Conservation (phyloP, 2,113 vertebrate species). For the Phaethon lepturus region DNA sequence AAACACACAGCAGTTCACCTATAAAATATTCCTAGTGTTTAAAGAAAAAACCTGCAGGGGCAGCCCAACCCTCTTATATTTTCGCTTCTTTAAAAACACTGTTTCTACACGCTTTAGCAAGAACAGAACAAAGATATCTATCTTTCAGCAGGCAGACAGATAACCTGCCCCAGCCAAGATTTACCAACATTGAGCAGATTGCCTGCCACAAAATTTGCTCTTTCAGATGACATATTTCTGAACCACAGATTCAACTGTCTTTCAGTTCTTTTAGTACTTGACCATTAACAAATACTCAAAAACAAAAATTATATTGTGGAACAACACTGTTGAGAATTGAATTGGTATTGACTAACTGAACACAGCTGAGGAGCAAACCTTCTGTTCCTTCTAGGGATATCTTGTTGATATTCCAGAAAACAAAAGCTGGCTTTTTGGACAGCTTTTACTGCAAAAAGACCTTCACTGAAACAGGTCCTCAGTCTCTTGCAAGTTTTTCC, state of each 20-base stretch:
- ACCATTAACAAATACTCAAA: not conserved
- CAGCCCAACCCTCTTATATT: not conserved
- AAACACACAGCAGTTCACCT: not conserved
- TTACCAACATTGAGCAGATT: not conserved
- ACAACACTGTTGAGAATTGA: not conserved
- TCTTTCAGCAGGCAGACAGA: not conserved
- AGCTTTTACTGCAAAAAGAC: not conserved
- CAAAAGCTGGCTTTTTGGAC: not conserved
- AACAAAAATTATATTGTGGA: not conserved
- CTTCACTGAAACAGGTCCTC: not conserved
- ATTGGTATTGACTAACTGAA: not conserved
- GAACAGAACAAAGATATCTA: not conserved
- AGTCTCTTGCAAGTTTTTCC: not conserved
- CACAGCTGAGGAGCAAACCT: not conserved
- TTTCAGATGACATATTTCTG: not conserved
- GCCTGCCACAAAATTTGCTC: not conserved
- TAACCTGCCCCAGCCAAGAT: not conserved
- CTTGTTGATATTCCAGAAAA: no score
- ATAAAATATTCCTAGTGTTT: not conserved
- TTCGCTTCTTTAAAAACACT: not conserved
- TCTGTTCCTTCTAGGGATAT: not conserved
- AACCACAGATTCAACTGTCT: not conserved
- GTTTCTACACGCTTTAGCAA: not conserved
- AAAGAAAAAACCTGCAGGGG: not conserved
- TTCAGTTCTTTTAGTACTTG: not conserved